Evolutionary conservation across 1,140 invertebrate genomes (phyloP).

Genomic region (Campoletis sonorensis): DNA sequence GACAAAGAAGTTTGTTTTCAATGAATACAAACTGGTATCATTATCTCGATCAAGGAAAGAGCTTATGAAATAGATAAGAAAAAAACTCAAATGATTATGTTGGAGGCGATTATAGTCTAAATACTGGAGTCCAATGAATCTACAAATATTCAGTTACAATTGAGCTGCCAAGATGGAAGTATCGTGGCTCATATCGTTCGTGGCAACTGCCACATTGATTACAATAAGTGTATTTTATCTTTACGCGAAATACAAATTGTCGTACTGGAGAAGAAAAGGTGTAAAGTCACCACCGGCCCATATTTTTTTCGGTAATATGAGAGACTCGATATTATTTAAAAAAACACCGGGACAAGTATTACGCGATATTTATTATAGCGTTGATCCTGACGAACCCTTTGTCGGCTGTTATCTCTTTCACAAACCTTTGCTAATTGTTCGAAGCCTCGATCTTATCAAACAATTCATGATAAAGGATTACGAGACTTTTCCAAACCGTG

Average conservation of each 20-base stretch:
- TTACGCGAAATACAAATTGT: constrained; percentile 64
- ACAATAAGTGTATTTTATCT: constrained; percentile 47
- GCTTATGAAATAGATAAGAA: too few relatives aligned
- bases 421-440: constrained; percentile 69
- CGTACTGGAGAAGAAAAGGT: constrained; percentile 62
- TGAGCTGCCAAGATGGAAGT: background rate
- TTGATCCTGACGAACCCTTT: constrained; percentile 61
- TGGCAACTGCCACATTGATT: constrained; percentile 28
- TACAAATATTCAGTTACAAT: background rate
- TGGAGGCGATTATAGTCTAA: too few relatives aligned
- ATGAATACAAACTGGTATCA: too few relatives aligned
- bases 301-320: constrained; percentile 66
- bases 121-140: background rate
- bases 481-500: constrained; percentile 74
- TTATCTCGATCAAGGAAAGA: too few relatives aligned
- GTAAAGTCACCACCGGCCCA: constrained; percentile 56
- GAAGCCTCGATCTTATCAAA: constrained; percentile 75
- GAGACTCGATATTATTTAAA: constrained; percentile 55
- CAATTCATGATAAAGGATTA: constrained; percentile 76
- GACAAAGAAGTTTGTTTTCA: too few relatives aligned
- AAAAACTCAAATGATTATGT: too few relatives aligned
- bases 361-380: constrained; percentile 63
- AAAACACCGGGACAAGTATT: constrained; percentile 67
- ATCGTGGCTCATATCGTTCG: background rate
- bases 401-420: constrained; percentile 73